These are phyloP conservation scores for Neosilurus mollespiculum DNA, from an alignment of 2,797 vertebrate species.

Conservation along the genomic window DNA sequence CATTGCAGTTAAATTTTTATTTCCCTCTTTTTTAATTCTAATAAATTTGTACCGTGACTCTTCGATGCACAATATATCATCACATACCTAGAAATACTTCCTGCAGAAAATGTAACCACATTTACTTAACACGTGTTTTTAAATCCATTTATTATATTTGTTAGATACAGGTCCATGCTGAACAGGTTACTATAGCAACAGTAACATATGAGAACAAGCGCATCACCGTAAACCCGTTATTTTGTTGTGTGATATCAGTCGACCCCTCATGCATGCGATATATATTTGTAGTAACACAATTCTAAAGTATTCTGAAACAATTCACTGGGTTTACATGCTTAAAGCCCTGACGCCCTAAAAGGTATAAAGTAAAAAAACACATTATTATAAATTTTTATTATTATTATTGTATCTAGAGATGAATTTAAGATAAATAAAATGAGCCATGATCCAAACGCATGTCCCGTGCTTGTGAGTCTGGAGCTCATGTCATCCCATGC, in stretches of 20 bases:
- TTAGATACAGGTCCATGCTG: neutral
- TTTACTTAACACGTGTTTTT: too few species aligned
- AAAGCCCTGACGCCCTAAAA: neutral
- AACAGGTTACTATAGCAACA: neutral
- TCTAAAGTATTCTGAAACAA: neutral
- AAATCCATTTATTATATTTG: neutral
- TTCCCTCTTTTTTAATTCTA: too few species aligned
- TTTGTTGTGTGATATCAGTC: neutral
- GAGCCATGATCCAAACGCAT: neutral
- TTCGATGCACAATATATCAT: too few species aligned
- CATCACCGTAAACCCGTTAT: neutral
- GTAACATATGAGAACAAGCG: neutral
- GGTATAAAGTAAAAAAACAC: neutral
- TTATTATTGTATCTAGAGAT: neutral
- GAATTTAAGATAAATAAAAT: neutral
- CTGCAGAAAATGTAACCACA: too few species aligned
- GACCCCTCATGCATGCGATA: neutral
- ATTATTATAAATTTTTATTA: too few species aligned
- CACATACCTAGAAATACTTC: too few species aligned
- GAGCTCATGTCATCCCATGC: constrained; percentile 33
- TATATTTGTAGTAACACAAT: neutral
- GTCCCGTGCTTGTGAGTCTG: constrained; percentile 57
- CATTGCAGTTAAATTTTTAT: too few species aligned
- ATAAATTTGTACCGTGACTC: too few species aligned
- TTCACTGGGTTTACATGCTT: neutral